A percentile compares a stretch with the other conserved stretches of the same genome.
phyloP scores from a whole-genome alignment of 2,888 invertebrate species.

The Spicauda simplicius region DNA sequence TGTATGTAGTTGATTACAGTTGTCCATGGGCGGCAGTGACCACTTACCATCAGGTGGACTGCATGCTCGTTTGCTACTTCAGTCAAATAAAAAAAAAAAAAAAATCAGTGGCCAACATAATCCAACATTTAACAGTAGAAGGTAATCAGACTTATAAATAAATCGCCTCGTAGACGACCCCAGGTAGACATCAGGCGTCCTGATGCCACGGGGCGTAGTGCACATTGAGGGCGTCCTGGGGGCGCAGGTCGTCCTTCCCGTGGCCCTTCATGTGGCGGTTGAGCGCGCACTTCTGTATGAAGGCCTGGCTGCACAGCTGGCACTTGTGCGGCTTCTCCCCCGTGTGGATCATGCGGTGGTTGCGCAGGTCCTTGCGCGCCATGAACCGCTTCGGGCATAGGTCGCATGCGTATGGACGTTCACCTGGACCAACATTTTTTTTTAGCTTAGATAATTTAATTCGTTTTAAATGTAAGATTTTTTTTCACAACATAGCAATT shows the following conservation, averaged over 20 bases:
- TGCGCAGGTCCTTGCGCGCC: constrained; percentile 95
- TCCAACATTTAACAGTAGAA: too few relatives aligned
- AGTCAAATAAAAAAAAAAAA: too few relatives aligned
- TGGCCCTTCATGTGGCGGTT: constrained; percentile 94
- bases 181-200: not conserved
- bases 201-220: constrained; percentile 13
- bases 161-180: not conserved
- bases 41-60: too few relatives aligned
- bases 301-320: constrained; percentile 94
- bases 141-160: not conserved
- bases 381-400: constrained; percentile 96
- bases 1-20: too few relatives aligned
- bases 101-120: too few relatives aligned
- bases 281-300: constrained; percentile 96
- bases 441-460: too few relatives aligned
- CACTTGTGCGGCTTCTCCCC: constrained; percentile 97
- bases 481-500: too few relatives aligned
- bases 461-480: too few relatives aligned
- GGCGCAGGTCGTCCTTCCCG: constrained; percentile 40
- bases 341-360: constrained; percentile 95
- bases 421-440: constrained; percentile 68
- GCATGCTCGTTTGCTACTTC: too few relatives aligned
- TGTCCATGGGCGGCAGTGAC: too few relatives aligned
- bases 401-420: constrained; percentile 93
- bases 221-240: constrained; percentile 21